Evolutionary conservation across 1,140 invertebrate species (phyloP).

Genomic region (Drosophila insularis): DNA sequence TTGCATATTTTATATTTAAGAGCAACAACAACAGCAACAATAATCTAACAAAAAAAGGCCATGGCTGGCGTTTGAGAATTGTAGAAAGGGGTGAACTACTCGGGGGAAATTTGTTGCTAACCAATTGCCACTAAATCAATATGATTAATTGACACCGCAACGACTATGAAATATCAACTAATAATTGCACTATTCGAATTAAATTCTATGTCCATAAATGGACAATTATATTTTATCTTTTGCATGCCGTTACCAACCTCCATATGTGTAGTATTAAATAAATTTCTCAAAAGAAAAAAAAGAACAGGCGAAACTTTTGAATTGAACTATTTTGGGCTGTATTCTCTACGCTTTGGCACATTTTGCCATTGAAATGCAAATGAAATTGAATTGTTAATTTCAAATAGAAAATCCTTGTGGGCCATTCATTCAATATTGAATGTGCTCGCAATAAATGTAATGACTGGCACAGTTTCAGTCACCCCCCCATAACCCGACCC

Average conservation of each 20-base stretch:
- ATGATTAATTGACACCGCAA: conserved; percentile 2
- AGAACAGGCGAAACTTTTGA: conserved; percentile 22
- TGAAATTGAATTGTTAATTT: conserved; percentile 81
- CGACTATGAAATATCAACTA: conserved; percentile 1
- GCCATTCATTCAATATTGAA: conserved; percentile 79
- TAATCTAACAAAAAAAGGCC: conserved; percentile 11
- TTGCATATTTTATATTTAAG: conserved; percentile 68
- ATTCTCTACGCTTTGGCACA: conserved; percentile 37
- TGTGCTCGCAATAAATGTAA: conserved; percentile 80
- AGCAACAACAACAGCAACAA: conserved; percentile 5
- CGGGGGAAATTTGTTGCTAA: neutral
- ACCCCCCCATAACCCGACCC: neutral
- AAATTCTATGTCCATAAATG: neutral
- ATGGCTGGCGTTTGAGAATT: neutral
- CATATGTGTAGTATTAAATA: conserved; percentile 54
- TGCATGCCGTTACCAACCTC: neutral
- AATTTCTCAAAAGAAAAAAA: conserved; percentile 47
- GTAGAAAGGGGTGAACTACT: neutral
- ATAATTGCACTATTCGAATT: neutral
- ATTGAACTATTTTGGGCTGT: conserved; percentile 26
- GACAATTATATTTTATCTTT: conserved; percentile 4
- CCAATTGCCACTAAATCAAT: conserved; percentile 1
- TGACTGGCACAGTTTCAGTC: conserved; percentile 73
- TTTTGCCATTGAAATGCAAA: conserved; percentile 77
- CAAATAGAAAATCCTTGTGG: conserved; percentile 78